Base-by-base conservation (phyloP, 1,140 invertebrate genomes). In the Galleria mellonella region DNA sequence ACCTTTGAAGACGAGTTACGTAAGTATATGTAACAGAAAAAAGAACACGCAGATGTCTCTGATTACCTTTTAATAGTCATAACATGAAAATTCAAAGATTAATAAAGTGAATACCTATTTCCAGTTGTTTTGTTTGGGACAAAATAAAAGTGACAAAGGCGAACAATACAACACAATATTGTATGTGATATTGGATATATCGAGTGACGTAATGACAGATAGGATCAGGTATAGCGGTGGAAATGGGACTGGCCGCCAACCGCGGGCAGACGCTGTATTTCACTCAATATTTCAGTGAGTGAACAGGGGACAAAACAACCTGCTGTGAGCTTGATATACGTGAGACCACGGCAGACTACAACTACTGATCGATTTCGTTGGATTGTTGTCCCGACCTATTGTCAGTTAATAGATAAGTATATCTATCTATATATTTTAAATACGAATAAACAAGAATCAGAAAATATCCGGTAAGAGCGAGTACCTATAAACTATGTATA, bases 321-420 rank as follows among this genome's bases (percentile, higher is more conserved):
- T 65, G 74, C 76, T 78, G 75, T 36, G 77, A 72, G 38, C 44
- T 30, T 66, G 72, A 72, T 77, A 49, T 60, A 62, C 41, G 17
- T 1, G 6, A 2, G 33, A 10, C 17, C 17, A 23, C 17, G 32
- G 33, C 33, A 32, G 29, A 8, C 32, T 35, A 35, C 11, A 35
- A 23, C 17, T 23, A 23, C 17, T 23, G 32, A 35, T 14, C 10
- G 10, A 11, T 35, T 35, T n/a, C 12, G n/a, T 13, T 14, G 1
- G n/a, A 35, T 9, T 35, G 11, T 35, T 8, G 12, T 29, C 11
- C 29, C 15, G 28, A 30, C 12, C 40, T 37, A 37, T 35, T 42
- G 40, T 42, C 47, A 42, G 27, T 32, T n/a, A 9, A 30, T 33
- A 9, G 9, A 23, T 23, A n/a, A n/a, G n/a, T n/a, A n/a, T n/a